Evolutionary conservation across 2,113 vertebrate genomes (phyloP).

Genomic region (Cinclus cinclus): DNA sequence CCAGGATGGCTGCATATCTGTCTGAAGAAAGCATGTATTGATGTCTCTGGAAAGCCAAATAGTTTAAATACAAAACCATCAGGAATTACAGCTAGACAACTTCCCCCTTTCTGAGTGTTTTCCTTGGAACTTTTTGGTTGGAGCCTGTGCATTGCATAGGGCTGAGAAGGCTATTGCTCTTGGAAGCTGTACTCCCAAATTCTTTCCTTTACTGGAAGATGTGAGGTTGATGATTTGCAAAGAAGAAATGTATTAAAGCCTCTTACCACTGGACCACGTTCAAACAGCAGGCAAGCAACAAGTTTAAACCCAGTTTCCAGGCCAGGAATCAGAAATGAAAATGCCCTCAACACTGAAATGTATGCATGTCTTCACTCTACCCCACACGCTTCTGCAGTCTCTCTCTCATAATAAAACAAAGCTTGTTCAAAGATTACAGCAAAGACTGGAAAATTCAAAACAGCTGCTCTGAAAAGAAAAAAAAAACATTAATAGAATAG

Average conservation of each 20-base stretch:
- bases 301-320: slow-evolving; percentile 24
- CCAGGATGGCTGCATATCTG: background rate
- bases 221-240: slow-evolving; percentile 55
- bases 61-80: background rate
- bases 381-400: background rate
- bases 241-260: slow-evolving; percentile 46
- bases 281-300: slow-evolving; percentile 52
- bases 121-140: slow-evolving; percentile 14
- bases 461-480: slow-evolving; percentile 5
- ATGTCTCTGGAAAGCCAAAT: background rate
- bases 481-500: background rate
- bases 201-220: slow-evolving; percentile 60
- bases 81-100: background rate
- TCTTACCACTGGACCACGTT: slow-evolving; percentile 37
- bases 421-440: background rate
- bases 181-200: slow-evolving; percentile 51
- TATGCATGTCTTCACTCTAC: background rate
- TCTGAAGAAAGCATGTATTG: background rate
- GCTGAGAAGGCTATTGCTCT: slow-evolving; percentile 30
- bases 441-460: slow-evolving; percentile 7
- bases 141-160: background rate
- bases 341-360: background rate
- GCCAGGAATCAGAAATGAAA: slow-evolving; percentile 18
- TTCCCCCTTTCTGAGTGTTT: slow-evolving; percentile 8
- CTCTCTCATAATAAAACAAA: background rate